phyloP scores from a whole-genome alignment of 2,888 invertebrate species.

The Agrotis clavis region DNA sequence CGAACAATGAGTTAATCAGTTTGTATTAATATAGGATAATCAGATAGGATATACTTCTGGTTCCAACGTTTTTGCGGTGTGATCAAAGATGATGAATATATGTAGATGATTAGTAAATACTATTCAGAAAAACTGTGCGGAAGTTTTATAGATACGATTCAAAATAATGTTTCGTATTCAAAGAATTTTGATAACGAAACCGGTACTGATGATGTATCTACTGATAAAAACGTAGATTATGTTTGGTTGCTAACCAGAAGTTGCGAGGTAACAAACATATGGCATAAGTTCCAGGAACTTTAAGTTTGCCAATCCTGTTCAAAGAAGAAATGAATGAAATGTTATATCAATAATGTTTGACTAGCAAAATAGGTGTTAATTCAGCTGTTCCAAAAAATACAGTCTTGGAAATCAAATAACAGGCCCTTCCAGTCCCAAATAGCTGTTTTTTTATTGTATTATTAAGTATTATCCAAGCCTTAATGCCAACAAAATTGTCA shows the following conservation, averaged over 20 bases:
- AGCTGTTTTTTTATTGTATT: too few relatives aligned
- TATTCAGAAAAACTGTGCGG: slow-evolving; percentile 24
- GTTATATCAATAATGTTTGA: too few relatives aligned
- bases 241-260: not conserved
- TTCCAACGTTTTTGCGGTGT: not conserved
- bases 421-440: not conserved
- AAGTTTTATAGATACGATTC: slow-evolving; percentile 27
- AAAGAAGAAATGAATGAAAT: too few relatives aligned
- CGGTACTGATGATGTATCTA: not conserved
- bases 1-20: too few relatives aligned
- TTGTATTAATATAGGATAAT: too few relatives aligned
- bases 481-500: not conserved
- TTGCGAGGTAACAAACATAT: not conserved
- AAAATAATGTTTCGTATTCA: slow-evolving; percentile 21
- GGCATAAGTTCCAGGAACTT: too few relatives aligned
- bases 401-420: not conserved
- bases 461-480: not conserved
- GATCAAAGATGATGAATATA: not conserved
- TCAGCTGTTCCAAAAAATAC: too few relatives aligned
- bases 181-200: slow-evolving; percentile 14
- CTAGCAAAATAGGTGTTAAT: too few relatives aligned
- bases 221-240: not conserved
- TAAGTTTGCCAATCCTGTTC: too few relatives aligned
- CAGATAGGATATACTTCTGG: not conserved
- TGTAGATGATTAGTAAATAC: not conserved